These are phyloP conservation scores for Sthenelais limicola DNA, from an alignment of 2,888 invertebrate genomes.

Conservation along the genomic window DNA sequence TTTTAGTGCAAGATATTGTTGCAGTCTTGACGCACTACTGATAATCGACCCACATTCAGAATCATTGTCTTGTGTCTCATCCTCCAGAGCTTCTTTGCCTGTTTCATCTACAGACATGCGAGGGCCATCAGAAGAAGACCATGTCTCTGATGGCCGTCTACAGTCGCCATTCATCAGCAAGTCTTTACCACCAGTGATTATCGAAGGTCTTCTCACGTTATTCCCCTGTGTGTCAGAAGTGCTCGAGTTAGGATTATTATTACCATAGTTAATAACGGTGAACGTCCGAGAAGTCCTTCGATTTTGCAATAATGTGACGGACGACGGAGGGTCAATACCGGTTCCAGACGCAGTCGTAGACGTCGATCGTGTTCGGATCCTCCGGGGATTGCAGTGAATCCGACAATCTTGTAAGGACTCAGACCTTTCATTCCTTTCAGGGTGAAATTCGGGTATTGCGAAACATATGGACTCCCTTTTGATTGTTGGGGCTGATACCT, in stretches of 20 bases:
- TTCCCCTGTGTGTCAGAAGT: not conserved
- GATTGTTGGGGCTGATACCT: not conserved
- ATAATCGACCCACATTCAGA: conserved; percentile 16
- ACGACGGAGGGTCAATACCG: not conserved
- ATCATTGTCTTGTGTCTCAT: conserved; percentile 8
- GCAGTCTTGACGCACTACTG: conserved; percentile 11
- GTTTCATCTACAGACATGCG: not conserved
- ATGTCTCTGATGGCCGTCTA: too few relatives aligned
- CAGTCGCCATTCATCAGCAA: too few relatives aligned
- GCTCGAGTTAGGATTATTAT: not conserved
- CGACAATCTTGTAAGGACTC: conserved; percentile 2
- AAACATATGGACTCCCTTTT: conserved; percentile 5
- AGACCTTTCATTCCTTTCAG: not conserved
- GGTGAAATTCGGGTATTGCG: conserved; percentile 5
- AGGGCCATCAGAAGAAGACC: too few relatives aligned
- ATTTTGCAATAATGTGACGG: conserved; percentile 21
- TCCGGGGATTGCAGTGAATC: conserved; percentile 17
- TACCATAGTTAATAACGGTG: conserved; percentile 39
- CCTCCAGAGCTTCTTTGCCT: conserved; percentile 6
- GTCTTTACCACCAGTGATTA: too few relatives aligned
- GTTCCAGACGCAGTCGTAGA: conserved; percentile 4
- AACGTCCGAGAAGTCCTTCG: conserved; percentile 17
- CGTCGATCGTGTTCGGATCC: not conserved
- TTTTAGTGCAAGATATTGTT: not conserved
- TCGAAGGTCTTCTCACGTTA: not conserved